These are phyloP conservation scores for Hippopotamus amphibius DNA, from an alignment of 2,113 vertebrate species.

Conservation along the genomic window DNA sequence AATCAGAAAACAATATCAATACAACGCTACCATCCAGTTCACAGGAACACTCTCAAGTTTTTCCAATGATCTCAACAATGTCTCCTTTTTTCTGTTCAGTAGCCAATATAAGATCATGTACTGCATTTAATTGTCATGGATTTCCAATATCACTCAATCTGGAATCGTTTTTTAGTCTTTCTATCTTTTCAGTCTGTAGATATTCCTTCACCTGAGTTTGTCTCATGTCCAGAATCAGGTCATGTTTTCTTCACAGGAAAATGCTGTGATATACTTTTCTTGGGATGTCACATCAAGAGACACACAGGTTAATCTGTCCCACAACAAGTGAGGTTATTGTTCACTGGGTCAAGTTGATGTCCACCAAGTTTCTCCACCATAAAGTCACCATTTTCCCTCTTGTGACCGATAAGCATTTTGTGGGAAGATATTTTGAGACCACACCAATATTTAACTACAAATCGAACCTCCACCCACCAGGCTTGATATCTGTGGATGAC, in stretches of 20 bases:
- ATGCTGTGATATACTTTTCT: neutral
- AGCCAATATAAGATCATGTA: neutral
- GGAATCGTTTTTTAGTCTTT: neutral
- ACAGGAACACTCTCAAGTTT: constrained; percentile 3
- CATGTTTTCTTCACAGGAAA: neutral
- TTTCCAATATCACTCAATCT: neutral
- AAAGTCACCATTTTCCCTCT: neutral
- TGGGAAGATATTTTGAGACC: neutral
- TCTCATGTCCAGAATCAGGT: neutral
- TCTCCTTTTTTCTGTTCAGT: neutral
- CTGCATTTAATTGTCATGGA: neutral
- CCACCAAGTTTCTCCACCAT: neutral
- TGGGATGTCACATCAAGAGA: neutral
- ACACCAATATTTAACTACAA: neutral
- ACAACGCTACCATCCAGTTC: neutral
- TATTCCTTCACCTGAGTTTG: neutral
- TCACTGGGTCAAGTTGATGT: neutral
- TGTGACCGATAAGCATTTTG: neutral
- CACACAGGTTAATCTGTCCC: neutral
- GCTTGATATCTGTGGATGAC: neutral
- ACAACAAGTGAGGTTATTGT: neutral
- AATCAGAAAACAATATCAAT: constrained; percentile 7
- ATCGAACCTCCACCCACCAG: neutral
- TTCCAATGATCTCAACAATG: neutral
- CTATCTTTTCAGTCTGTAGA: neutral